phyloP scores from a whole-genome alignment of 2,797 vertebrate species.

The Enteromius afrohamiltoni region DNA sequence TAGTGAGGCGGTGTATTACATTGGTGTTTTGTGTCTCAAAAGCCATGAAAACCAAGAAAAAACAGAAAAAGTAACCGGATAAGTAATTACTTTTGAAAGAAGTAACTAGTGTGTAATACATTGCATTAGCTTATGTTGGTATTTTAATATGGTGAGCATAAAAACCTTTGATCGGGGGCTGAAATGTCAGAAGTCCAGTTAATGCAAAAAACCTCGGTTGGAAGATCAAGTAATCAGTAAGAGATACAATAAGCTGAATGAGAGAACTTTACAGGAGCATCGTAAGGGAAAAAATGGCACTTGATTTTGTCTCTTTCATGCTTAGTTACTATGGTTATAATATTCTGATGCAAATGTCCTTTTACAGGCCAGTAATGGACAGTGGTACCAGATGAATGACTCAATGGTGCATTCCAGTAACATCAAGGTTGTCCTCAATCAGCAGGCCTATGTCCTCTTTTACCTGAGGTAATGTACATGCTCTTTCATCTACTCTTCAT shows the following conservation, averaged over 20 bases:
- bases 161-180: no score
- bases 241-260: not conserved
- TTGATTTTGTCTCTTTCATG: not conserved
- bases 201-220: no score
- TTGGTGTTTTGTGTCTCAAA: not conserved
- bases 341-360: not conserved
- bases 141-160: no score
- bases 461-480: conserved; percentile 86
- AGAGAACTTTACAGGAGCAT: not conserved
- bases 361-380: conserved; percentile 90
- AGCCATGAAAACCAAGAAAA: not conserved
- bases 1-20: not conserved
- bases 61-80: no score
- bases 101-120: no score
- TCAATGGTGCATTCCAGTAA: conserved; percentile 91
- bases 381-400: conserved; percentile 99
- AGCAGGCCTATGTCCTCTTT: conserved; percentile 97
- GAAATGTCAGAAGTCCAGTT: no score
- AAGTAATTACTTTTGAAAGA: no score
- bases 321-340: not conserved
- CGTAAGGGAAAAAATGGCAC: not conserved
- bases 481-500: not conserved
- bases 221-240: no score
- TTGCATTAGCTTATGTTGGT: no score
- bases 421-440: conserved; percentile 96